Conservation (phyloP, 2,113 vertebrate species). For the Pelvicachromis taeniatus region DNA sequence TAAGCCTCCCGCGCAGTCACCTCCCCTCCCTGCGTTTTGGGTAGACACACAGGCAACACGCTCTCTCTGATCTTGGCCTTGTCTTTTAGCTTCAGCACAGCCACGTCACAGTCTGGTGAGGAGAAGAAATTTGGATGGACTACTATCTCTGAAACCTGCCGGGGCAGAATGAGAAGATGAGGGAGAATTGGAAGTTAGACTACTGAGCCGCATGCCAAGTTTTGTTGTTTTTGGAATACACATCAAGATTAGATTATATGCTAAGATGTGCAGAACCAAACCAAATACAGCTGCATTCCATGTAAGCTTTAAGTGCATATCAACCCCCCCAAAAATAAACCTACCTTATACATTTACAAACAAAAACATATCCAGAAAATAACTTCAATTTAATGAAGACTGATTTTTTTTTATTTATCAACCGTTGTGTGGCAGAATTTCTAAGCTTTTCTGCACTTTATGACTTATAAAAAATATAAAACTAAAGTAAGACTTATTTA, state of each 20-base stretch:
- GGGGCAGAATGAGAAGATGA: neutral
- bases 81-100: constrained; percentile 84
- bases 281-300: neutral
- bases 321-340: neutral
- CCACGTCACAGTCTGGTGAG: constrained; percentile 79
- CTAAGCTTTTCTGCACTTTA: neutral
- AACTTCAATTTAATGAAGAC: neutral
- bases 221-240: neutral
- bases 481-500: neutral
- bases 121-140: constrained; percentile 82
- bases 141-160: constrained; percentile 82
- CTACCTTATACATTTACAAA: constrained; percentile 2
- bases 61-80: constrained; percentile 81
- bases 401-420: neutral
- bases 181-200: neutral
- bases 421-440: constrained; percentile 1
- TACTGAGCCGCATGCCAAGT: neutral
- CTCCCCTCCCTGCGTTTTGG: constrained; percentile 71
- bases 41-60: constrained; percentile 83
- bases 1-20: constrained; percentile 68
- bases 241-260: neutral
- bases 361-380: constrained; percentile 16
- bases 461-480: neutral
- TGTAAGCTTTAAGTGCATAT: constrained; percentile 16
- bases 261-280: constrained; percentile 8